phyloP scores from a whole-genome alignment of 2,797 vertebrate genomes.

The Gadopsis bispinosus region DNA sequence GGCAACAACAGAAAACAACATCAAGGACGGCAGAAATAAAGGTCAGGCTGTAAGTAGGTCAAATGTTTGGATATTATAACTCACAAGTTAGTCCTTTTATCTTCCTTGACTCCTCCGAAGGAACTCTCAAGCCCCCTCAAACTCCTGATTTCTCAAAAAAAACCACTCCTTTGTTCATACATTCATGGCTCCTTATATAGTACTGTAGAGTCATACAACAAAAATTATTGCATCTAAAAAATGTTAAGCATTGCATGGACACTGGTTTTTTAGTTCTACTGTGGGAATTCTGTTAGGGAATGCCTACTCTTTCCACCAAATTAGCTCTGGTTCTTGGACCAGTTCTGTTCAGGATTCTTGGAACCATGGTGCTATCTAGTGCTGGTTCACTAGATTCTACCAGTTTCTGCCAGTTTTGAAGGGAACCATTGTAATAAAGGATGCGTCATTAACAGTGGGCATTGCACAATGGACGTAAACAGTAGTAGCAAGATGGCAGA shows the following conservation, averaged over 20 bases:
- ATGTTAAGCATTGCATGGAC: background rate
- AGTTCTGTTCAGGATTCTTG: no score
- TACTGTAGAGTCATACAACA: background rate
- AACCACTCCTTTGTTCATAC: background rate
- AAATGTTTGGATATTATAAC: conserved; percentile 30
- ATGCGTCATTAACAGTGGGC: no score
- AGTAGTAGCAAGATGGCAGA: no score
- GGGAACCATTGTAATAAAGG: no score
- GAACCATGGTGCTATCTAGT: no score
- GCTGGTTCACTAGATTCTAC: no score
- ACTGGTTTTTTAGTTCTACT: background rate
- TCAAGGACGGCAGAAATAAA: conserved; percentile 23
- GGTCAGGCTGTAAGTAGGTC: conserved; percentile 39
- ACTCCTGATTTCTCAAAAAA: background rate
- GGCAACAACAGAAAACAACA: conserved; percentile 28
- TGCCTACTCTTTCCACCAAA: no score
- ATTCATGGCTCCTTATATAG: background rate
- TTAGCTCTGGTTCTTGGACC: no score
- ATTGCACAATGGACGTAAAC: no score
- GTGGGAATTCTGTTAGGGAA: no score
- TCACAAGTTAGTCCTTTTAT: conserved; percentile 4
- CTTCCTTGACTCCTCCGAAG: background rate
- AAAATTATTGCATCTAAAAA: background rate
- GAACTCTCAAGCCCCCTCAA: background rate
- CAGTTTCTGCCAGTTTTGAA: no score